Evolutionary conservation across 2,888 invertebrate species (phyloP).

Genomic region (Acrobasis suavella): DNA sequence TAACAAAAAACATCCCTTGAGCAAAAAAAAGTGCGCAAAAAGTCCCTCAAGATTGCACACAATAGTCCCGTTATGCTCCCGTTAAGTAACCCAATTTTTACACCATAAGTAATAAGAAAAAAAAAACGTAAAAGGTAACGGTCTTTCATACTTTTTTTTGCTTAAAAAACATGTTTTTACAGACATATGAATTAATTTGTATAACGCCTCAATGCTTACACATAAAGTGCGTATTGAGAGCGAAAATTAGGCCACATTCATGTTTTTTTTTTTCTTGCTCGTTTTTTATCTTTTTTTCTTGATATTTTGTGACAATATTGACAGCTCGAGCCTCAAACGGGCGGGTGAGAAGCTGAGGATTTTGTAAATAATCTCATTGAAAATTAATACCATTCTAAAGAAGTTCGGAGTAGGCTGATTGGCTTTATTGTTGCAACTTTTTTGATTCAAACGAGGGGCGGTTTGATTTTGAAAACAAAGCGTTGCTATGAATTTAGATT

Average conservation of each 20-base stretch:
- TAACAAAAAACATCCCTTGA: constrained; percentile 32
- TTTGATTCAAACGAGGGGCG: constrained; percentile 53
- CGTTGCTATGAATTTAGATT: constrained; percentile 52
- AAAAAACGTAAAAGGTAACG: constrained; percentile 69
- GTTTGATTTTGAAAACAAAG: constrained; percentile 59
- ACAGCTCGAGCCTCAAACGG: constrained; percentile 66
- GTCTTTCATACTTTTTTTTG: constrained; percentile 60
- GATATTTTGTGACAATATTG: constrained; percentile 80
- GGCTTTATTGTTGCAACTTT: constrained; percentile 70
- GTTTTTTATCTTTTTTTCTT: constrained; percentile 47
- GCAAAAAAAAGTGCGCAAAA: constrained; percentile 44
- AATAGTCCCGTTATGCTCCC: constrained; percentile 65
- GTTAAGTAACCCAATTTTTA: constrained; percentile 82
- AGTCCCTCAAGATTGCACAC: constrained; percentile 55
- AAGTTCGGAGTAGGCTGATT: constrained; percentile 64
- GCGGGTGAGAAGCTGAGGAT: constrained; percentile 57
- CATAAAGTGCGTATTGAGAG: constrained; percentile 75
- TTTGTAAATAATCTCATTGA: constrained; percentile 80
- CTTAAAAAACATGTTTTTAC: constrained; percentile 36
- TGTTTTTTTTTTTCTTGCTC: constrained; percentile 39
- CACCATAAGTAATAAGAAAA: constrained; percentile 77
- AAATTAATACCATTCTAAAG: constrained; percentile 72
- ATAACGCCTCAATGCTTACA: constrained; percentile 77
- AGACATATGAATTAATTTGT: constrained; percentile 76
- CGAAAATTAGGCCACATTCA: constrained; percentile 81